Percentiles rank a stretch among this genome's conserved stretches.
phyloP scores from a whole-genome alignment of 2,797 vertebrate genomes.

The Paedocypris micromegethes region DNA sequence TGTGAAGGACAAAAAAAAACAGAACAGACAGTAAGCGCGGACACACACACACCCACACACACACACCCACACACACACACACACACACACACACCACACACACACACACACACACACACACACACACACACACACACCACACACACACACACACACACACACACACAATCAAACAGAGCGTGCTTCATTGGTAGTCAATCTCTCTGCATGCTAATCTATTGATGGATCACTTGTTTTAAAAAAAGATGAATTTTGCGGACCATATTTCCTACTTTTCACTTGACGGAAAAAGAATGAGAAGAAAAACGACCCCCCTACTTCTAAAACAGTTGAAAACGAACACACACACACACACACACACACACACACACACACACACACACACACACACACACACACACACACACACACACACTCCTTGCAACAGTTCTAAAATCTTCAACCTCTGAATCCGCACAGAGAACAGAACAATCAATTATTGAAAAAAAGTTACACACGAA shows the following conservation, averaged over 20 bases:
- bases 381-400: no score
- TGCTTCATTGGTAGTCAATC: constrained; percentile 14
- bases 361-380: no score
- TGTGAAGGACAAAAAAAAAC: constrained; percentile 17
- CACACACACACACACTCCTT: no score
- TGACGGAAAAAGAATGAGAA: constrained; percentile 30
- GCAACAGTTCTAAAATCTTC: no score
- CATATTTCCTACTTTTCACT: constrained; percentile 26
- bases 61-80: constrained; percentile 10
- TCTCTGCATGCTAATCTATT: constrained; percentile 28
- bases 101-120: background rate
- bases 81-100: background rate
- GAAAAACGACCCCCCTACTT: constrained; percentile 5
- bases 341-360: no score
- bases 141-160: no score
- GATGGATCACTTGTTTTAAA: constrained; percentile 29
- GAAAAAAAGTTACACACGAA: no score
- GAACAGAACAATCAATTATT: no score
- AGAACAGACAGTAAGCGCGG: constrained; percentile 9
- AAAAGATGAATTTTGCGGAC: constrained; percentile 30
- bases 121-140: background rate
- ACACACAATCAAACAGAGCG: background rate
- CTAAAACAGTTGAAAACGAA: constrained; percentile 1
- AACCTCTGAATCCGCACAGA: no score
- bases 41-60: constrained; percentile 2